These are phyloP conservation scores for Pristionchus entomophagus DNA, from an alignment of 2,888 invertebrate species.

Conservation along the genomic window DNA sequence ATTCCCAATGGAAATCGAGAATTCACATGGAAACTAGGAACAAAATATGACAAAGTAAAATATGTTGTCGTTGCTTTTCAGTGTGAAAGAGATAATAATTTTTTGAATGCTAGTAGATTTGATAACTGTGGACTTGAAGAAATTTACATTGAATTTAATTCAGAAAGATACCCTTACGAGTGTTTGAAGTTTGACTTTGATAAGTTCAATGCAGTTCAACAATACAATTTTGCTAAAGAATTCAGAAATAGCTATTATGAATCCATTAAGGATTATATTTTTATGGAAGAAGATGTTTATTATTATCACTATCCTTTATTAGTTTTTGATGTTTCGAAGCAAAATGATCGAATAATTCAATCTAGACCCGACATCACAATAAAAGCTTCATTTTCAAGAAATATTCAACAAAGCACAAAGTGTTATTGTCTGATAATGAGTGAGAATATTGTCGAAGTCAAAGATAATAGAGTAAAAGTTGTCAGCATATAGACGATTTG, in stretches of 20 bases:
- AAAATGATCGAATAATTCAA: constrained; percentile 54
- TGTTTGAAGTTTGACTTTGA: neutral
- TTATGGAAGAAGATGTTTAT: constrained; percentile 59
- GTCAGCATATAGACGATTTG: constrained; percentile 47
- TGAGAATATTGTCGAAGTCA: neutral
- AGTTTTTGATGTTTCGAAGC: neutral
- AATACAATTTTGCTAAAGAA: constrained; percentile 60
- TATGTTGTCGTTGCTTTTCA: neutral
- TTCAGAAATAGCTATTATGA: neutral
- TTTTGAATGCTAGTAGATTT: constrained; percentile 60
- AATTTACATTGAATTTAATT: constrained; percentile 64
- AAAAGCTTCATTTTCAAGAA: constrained; percentile 57
- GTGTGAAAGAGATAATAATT: constrained; percentile 55
- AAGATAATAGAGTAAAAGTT: neutral
- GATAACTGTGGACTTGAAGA: constrained; percentile 64
- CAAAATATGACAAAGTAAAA: constrained; percentile 36
- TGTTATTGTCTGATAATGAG: neutral
- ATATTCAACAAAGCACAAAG: constrained; percentile 52
- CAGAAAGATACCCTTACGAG: constrained; percentile 54
- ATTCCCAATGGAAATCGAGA: constrained; percentile 64
- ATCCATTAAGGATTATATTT: neutral
- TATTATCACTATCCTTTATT: constrained; percentile 57
- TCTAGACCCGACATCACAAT: constrained; percentile 63
- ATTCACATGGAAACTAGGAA: constrained; percentile 66
- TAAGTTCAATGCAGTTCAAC: constrained; percentile 54